Base-by-base conservation (phyloP, 2,797 vertebrate species). In the Rousettus madagascariensis region DNA sequence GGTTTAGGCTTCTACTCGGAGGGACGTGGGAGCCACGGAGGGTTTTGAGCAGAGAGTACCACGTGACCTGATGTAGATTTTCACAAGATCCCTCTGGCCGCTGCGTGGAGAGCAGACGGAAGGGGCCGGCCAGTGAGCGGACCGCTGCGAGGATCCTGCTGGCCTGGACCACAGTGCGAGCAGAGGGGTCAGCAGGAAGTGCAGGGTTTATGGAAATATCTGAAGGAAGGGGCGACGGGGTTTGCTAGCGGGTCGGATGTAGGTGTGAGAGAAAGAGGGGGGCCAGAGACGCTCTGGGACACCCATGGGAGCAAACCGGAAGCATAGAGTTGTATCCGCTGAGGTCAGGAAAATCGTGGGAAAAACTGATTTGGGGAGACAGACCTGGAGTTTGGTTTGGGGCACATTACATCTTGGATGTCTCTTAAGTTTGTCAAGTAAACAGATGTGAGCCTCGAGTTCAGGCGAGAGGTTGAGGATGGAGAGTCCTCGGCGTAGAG, bases 241-340 rank as follows among this genome's bases (percentile, higher is more conserved):
- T 61, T 53, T 20, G 8, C 55, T n/a, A 6, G 13, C 0, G 24
- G 46, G 2, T 63, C 30, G 3, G 75, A 8, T 20, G 4, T 43
- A 63, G 79, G 8, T 8, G 4, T 24, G 71, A 41, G 41, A 33
- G n/a, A 19, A 46, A 36, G 28, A 19, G 17, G 7, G 22, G 20
- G 10, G 0, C 26, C 63, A 2, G 9, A 28, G 38, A 0, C 0
- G 19, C 71, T 16, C 63, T 8, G 36, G 65, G 33, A 30, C 15
- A 33, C 65, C 8, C 0, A 2, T 0, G 2, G 6, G 16, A 33
- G 36, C 22, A 10, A 1, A 1, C 49, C 0, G 9, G 69, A 15
- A n/a, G 53, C 30, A 12, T 3, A 19, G 57, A 19, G n/a, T 4
- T 19, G 1, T 15, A 5, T 26, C 30, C 57, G 26, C 7, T 9